Base-by-base conservation (phyloP, 2,888 invertebrate species). In the Drosophila crucigera region DNA sequence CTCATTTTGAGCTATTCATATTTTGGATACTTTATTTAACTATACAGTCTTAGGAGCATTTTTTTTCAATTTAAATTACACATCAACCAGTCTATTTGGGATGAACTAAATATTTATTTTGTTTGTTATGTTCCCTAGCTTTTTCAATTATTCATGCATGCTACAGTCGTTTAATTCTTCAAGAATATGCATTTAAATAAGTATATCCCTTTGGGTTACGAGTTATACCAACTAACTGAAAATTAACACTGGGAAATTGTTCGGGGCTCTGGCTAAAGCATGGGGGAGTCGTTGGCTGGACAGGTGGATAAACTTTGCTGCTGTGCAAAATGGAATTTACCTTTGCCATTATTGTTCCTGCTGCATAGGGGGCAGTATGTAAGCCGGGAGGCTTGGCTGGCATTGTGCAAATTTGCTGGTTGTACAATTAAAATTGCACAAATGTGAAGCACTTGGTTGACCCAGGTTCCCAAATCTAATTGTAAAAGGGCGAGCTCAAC, bases 381-480 rank as follows among this genome's bases (percentile, higher is more conserved):
- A 11, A 3, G n/a, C 14, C 33, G 11, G 19, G 5, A 7, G 14
- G 47, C 14, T 47, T 47, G 3, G 53, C 10, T 41, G 64, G 31
- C 53, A 56, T 28, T n/a, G 70, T 81, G 82, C 60, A 77, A 79
- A 73, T 81, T 66, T 73, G 64, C 63, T 73, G 67, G 78, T 67
- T 78, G 76, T 65, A 79, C 84, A 83, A 83, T 83, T 83, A 84
- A 83, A 83, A 83, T 76, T 82, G 84, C 82, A 73, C 74, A 83
- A 79, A 79, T 82, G 76, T 64, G 55, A 62, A 68, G 62, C 62
- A 60, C 41, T 52, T 47, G 41, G 41, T 49, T 67, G 69, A 67
- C 65, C 81, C 62, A 59, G 67, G 68, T 55, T 58, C 61, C 54
- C 68, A 70, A 63, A 68, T 85, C 65, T 79, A 84, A 76, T 87